Base-by-base conservation (phyloP, 2,888 invertebrate genomes). In the Cepaea hortensis region DNA sequence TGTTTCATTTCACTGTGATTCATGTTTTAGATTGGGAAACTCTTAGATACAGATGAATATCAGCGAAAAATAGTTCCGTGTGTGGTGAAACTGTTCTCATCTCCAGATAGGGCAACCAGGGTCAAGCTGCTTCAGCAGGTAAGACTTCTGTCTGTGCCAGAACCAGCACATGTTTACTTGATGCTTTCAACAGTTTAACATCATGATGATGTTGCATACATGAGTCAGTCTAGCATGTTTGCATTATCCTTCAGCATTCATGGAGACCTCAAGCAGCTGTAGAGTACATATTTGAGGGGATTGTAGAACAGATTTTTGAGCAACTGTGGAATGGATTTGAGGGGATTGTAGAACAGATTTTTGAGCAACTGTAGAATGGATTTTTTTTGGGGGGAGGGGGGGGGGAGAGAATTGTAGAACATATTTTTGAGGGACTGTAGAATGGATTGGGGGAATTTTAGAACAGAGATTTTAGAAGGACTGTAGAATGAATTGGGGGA, bases 21-120 rank as follows among this genome's bases (percentile, higher is more conserved):
- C 35, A 48, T 89, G 87, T 95, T 96, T 90, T 95, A 98, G 97
- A 95, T 99, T 91, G 99, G 99, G 35, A 96, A 97, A 94, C 95
- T 98, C 85, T 95, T 99, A 89, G 97, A 97, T 81, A 97, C 98
- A 92, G 96, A 96, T 0, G 99, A 99, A 92, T 99, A 99, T 95
- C 99, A 99, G 95, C 97, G 96, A 93, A 97, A 97, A 93, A 98
- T 99, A 92, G 98, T 99, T 82, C 99, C 99, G 2, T 99, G 99
- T 94, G 97, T 99, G 50, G 97, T 99, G 11, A 99, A 99, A 94
- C 95, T 99, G 88, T 99, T 99, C 95, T 97, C 97, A 0, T 98
- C 98, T 2, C 98, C 98, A 90, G 99, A 99, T 95, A 96, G 99
- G 91, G 98, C 98, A 1, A 99, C 99, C 0, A 96, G 99, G 90